Percentiles rank a stretch among this genome's conserved stretches.
These are phyloP conservation scores for Oxyteleia sp. DNA, from an alignment of 2,888 invertebrate genomes.

Conservation along the genomic window DNA sequence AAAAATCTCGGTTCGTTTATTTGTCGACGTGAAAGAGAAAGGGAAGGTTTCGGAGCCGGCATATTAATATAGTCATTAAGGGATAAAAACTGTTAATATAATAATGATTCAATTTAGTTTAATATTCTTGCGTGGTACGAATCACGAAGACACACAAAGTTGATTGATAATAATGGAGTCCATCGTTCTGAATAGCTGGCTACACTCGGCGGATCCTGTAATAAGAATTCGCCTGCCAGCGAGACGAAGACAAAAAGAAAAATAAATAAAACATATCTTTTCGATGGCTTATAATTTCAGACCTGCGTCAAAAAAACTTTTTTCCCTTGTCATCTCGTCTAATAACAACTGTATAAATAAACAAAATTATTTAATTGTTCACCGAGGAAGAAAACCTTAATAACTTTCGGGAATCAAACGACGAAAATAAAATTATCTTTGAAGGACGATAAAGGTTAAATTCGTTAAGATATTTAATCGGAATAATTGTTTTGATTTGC, in stretches of 20 bases:
- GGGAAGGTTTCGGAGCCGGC: slow-evolving; percentile 24
- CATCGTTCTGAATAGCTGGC: slow-evolving; percentile 63
- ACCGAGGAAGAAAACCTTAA: background rate
- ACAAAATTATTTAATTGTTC: background rate
- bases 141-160: slow-evolving; percentile 70
- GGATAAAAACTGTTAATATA: slow-evolving; percentile 70
- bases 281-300: slow-evolving; percentile 39
- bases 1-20: slow-evolving; percentile 8
- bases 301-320: slow-evolving; percentile 14
- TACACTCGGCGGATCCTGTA: slow-evolving; percentile 58
- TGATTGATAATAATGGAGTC: slow-evolving; percentile 73
- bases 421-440: background rate
- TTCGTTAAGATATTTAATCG: background rate
- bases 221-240: slow-evolving; percentile 69
- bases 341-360: background rate
- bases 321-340: slow-evolving; percentile 11
- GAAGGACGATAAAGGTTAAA: background rate
- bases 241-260: slow-evolving; percentile 44
- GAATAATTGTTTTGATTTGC: too few species aligned
- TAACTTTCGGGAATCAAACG: slow-evolving; percentile 21
- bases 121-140: slow-evolving; percentile 70
- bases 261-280: background rate
- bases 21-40: background rate
- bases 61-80: slow-evolving; percentile 68
- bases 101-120: slow-evolving; percentile 71